These are phyloP conservation scores for Tyto alba DNA, from an alignment of 2,113 vertebrate genomes.

Conservation along the genomic window DNA sequence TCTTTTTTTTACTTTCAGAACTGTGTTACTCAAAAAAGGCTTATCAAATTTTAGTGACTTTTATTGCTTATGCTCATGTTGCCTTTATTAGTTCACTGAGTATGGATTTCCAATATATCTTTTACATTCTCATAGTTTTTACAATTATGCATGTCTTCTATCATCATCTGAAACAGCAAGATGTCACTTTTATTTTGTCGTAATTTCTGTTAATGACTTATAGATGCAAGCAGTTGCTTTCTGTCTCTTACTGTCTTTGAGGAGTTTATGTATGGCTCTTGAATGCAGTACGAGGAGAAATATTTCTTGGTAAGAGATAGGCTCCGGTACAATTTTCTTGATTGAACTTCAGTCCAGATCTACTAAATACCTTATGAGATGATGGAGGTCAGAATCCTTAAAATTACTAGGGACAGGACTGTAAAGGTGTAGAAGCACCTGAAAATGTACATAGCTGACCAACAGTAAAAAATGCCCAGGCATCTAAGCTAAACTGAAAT, in stretches of 20 bases:
- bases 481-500: not conserved
- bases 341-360: not conserved
- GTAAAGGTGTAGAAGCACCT: not conserved
- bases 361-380: not conserved
- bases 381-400: not conserved
- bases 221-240: not conserved
- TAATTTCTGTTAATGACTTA: conserved; percentile 30
- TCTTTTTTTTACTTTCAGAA: not conserved
- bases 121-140: not conserved
- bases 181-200: not conserved
- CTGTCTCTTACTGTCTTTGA: not conserved
- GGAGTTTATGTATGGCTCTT: not conserved
- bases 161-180: not conserved
- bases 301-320: not conserved
- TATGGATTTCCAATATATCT: conserved; percentile 33
- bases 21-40: not conserved
- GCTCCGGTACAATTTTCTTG: not conserved
- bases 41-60: conserved; percentile 19
- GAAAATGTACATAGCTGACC: not conserved
- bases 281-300: not conserved
- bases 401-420: not conserved
- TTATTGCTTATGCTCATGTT: not conserved
- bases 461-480: not conserved
- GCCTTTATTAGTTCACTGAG: not conserved
- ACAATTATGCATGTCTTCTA: not conserved